A percentile compares a stretch with the other conserved stretches of the same genome.
Conservation (phyloP, 1,140 invertebrate species). For the Thalassaphorura encarpata region DNA sequence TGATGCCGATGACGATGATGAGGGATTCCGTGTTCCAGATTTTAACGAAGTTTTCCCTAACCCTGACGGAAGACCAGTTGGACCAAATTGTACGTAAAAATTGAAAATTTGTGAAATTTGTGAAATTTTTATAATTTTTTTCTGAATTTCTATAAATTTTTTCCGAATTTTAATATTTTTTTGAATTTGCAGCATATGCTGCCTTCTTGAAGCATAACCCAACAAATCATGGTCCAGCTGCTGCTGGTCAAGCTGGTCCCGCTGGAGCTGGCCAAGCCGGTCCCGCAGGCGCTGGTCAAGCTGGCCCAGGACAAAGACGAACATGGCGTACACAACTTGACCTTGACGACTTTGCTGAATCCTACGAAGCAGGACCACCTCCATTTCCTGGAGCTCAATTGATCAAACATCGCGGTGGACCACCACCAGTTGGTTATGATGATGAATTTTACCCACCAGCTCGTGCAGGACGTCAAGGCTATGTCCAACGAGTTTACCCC, state of each 20-base stretch:
- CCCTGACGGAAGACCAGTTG: not conserved
- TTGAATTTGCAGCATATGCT: not conserved
- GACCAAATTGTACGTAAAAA: not conserved
- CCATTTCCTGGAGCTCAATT: too few relatives aligned
- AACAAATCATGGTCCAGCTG: not conserved
- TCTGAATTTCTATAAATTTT: too few relatives aligned
- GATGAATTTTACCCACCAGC: too few relatives aligned
- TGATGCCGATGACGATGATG: not conserved
- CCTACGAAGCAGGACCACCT: not conserved
- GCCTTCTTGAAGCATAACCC: not conserved
- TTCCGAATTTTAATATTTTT: too few relatives aligned
- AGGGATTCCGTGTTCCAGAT: not conserved
- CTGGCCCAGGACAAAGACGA: not conserved
- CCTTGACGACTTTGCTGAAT: not conserved
- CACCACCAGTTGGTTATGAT: too few relatives aligned
- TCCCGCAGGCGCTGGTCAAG: not conserved
- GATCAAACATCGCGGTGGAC: too few relatives aligned
- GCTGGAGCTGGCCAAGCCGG: not conserved
- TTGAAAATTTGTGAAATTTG: not conserved
- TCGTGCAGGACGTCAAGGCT: too few relatives aligned
- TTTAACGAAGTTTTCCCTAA: not conserved
- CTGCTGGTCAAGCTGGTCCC: not conserved
- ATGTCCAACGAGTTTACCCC: too few relatives aligned
- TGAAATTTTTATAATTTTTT: not conserved
- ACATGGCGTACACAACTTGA: not conserved